Conservation (phyloP, 2,113 vertebrate species). For the Corythaixoides concolor region DNA sequence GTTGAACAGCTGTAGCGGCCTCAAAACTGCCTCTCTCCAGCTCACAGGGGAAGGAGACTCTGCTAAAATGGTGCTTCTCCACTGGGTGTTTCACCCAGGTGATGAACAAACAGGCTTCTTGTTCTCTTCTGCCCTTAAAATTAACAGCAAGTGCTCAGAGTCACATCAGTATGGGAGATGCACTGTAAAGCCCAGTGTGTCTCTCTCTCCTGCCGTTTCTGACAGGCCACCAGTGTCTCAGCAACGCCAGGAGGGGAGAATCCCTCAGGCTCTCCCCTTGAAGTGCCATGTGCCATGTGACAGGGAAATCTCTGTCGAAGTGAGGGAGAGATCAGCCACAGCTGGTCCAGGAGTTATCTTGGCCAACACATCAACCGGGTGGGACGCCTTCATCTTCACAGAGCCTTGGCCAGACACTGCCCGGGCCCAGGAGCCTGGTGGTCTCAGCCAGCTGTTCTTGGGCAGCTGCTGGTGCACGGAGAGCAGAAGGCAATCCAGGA, state of each 20-base stretch:
- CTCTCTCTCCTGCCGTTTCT: background rate
- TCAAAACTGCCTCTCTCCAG: background rate
- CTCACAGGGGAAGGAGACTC: background rate
- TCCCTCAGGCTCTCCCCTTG: background rate
- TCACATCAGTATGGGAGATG: background rate
- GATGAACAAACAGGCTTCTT: background rate
- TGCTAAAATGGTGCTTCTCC: background rate
- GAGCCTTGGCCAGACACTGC: background rate
- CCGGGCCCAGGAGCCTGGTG: background rate
- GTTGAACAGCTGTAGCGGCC: background rate
- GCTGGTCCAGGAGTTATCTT: background rate
- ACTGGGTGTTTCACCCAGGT: background rate
- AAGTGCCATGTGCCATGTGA: background rate
- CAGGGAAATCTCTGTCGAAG: background rate
- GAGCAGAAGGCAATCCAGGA: background rate
- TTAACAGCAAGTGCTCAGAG: background rate
- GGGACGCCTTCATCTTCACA: background rate
- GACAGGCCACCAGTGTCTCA: background rate
- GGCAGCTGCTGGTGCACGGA: background rate
- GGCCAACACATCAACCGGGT: background rate
- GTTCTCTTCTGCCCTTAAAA: background rate
- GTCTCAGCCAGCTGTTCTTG: background rate
- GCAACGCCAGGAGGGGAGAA: background rate
- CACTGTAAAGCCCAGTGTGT: background rate
- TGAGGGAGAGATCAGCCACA: background rate